Evolutionary conservation across 1,140 invertebrate genomes (phyloP), one percentile per base, ranked within the genome.

Genomic region (Ditylenchus dipsaci): DNA sequence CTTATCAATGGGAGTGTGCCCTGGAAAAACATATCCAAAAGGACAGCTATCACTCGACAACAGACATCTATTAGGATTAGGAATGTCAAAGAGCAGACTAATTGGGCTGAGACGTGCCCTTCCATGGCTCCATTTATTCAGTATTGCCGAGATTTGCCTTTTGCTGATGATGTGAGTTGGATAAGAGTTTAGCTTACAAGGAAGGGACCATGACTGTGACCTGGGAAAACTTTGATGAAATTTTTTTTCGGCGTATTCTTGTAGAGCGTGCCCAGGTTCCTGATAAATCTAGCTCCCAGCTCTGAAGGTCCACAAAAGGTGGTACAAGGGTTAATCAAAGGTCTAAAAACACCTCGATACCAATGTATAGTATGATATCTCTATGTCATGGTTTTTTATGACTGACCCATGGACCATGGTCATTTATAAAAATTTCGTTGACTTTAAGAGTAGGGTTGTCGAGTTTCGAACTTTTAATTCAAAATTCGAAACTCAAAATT

Each of bases 1-100:
- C 62, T 79, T 15, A 64, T 81, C n/a, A 76, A 72, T 60, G 78
- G 79, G 30, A 80, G 75, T 78, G 80, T 69, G 77, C 84, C 68
- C 13, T 78, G 75, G 75, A 74, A 74, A 65, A 76, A 75, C 47
- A 75, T 75, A 19, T 74, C 74, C 21, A 63, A 72, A 19, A 30
- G 72, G n/a, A 76, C 63, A 59, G 59, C 62, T 13, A 70, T 42
- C 26, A 78, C 73, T 17, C 66, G 77, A n/a, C 71, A 76, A 29
- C 75, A 77, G 53, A 64, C 76, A 21, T 71, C 63, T 43, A 59
- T 63, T 5, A 17, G 69, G 33, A 77, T 77, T 56, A 60, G 68
- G 23, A 53, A 49, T 23, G 21, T 70, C n/a, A 77, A 77, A 49
- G 75, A 77, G 1, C 76, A 75, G 38, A 60, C 76, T 8, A 63